Evolutionary conservation across 1,140 invertebrate species (phyloP).

Genomic region (Venustaconcha ellipsiformis): DNA sequence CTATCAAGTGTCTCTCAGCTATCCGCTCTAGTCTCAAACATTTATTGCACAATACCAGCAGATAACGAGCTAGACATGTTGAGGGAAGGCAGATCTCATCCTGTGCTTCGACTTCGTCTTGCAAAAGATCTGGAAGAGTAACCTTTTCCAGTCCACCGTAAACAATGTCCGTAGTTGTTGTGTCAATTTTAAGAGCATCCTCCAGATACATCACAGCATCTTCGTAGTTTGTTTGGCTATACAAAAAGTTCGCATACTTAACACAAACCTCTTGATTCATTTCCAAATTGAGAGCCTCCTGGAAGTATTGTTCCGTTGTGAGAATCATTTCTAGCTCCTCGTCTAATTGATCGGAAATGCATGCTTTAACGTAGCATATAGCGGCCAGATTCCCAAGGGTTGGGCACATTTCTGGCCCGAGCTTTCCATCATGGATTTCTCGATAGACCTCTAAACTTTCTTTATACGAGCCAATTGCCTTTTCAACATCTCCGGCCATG

Average conservation of each 20-base stretch:
- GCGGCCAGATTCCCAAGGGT: constrained; percentile 63
- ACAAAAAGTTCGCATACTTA: constrained; percentile 64
- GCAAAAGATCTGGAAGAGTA: constrained; percentile 60
- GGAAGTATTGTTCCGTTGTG: constrained; percentile 57
- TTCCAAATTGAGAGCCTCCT: constrained; percentile 57
- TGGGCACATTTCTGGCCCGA: constrained; percentile 62
- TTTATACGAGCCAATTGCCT: constrained; percentile 63
- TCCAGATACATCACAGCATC: constrained; percentile 55
- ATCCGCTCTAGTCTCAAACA: constrained; percentile 41
- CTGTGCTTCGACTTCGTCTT: constrained; percentile 63
- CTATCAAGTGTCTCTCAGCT: constrained; percentile 50
- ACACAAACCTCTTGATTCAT: constrained; percentile 57
- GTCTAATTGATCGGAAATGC: constrained; percentile 56
- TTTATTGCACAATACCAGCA: constrained; percentile 58
- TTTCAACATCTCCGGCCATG: constrained; percentile 61
- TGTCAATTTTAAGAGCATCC: constrained; percentile 48
- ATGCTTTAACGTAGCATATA: constrained; percentile 66
- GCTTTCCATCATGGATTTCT: constrained; percentile 57
- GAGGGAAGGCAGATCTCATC: constrained; percentile 62
- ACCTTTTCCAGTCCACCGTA: constrained; percentile 63
- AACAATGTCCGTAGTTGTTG: constrained; percentile 48
- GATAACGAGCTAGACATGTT: constrained; percentile 51
- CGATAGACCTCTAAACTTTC: constrained; percentile 61
- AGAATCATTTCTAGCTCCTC: constrained; percentile 61
- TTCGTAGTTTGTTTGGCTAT: constrained; percentile 61